Conservation (phyloP, 2,888 invertebrate species). For the Hirtodrosophila histrioides region DNA sequence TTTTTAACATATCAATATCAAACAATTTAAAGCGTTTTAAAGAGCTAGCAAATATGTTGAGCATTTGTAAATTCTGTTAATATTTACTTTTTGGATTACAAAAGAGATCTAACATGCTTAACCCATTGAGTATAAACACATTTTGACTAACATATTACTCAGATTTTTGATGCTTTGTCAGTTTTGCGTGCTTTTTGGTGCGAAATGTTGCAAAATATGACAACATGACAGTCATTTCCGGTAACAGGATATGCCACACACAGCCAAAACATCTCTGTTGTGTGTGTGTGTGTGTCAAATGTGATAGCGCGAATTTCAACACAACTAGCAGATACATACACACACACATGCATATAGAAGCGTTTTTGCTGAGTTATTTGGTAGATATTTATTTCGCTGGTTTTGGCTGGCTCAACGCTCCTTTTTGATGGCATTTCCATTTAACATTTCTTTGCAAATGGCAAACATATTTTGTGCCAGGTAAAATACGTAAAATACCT, state of each 20-base stretch:
- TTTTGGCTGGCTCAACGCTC: slow-evolving; percentile 29
- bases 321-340: slow-evolving; percentile 11
- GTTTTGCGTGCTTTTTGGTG: slow-evolving; percentile 33
- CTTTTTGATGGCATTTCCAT: slow-evolving; percentile 48
- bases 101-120: slow-evolving; percentile 17
- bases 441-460: slow-evolving; percentile 55
- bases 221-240: slow-evolving; percentile 52
- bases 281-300: slow-evolving; percentile 31
- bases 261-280: slow-evolving; percentile 7
- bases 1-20: too few species aligned
- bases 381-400: slow-evolving; percentile 48
- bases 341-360: slow-evolving; percentile 2
- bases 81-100: neutral
- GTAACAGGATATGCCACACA: slow-evolving; percentile 37
- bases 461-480: slow-evolving; percentile 48
- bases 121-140: slow-evolving; percentile 16
- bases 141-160: slow-evolving; percentile 1
- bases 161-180: slow-evolving; percentile 15
- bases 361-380: slow-evolving; percentile 45
- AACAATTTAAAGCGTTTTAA: too few species aligned
- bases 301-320: slow-evolving; percentile 39
- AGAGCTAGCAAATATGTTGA: too few species aligned
- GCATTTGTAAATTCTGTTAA: too few species aligned
- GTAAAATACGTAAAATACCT: slow-evolving; percentile 51
- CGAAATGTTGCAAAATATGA: slow-evolving; percentile 51